These are phyloP conservation scores for Palythoa grandiflora DNA, from an alignment of 92 coral and sea anemone genomes.

Conservation along the genomic window DNA sequence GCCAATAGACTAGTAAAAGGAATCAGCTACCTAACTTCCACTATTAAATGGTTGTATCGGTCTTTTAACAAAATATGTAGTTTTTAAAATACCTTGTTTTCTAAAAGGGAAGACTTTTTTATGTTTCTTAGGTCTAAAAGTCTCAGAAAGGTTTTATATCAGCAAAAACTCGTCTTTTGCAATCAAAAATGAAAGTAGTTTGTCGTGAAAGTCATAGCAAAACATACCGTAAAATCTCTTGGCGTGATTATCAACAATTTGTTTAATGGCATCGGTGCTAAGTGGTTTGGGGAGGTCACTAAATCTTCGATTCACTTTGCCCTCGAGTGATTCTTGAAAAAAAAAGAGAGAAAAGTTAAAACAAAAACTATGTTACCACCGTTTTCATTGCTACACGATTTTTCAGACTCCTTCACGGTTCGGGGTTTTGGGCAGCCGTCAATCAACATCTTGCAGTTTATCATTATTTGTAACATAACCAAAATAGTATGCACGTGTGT, in stretches of 20 bases:
- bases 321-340: conserved; percentile 23
- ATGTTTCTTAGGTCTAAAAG: too few species aligned
- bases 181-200: too few species aligned
- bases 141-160: too few species aligned
- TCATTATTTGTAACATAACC: too few species aligned
- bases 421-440: neutral
- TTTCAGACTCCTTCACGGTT: neutral
- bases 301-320: conserved; percentile 4
- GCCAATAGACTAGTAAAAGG: too few species aligned
- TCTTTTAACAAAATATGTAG: too few species aligned
- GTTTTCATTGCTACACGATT: neutral
- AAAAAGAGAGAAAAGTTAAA: neutral
- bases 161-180: too few species aligned
- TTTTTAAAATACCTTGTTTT: too few species aligned
- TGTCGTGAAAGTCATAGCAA: neutral
- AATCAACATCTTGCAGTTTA: neutral
- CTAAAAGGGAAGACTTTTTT: too few species aligned
- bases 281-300: conserved; percentile 19
- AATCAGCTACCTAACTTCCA: too few species aligned
- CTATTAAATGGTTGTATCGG: too few species aligned
- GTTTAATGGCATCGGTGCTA: conserved; percentile 16
- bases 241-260: conserved; percentile 32
- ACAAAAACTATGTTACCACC: neutral
- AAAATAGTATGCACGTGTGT: too few species aligned
- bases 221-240: conserved; percentile 35